phyloP scores from a whole-genome alignment of 2,888 invertebrate species.

The Theretra japonica region DNA sequence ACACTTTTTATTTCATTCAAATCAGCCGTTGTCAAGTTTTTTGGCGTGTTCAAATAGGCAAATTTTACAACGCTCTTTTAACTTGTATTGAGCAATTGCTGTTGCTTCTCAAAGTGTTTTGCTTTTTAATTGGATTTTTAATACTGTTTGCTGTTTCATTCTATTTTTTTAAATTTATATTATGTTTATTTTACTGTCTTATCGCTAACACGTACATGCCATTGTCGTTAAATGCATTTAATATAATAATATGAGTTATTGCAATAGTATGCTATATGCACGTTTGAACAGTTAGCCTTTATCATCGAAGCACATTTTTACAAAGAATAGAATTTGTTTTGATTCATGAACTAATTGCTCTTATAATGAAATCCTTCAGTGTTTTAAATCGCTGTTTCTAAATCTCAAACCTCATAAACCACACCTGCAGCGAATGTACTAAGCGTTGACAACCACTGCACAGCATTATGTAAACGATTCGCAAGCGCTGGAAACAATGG shows the following conservation, averaged over 20 bases:
- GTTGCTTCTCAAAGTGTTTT: slow-evolving; percentile 2
- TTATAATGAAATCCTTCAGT: neutral
- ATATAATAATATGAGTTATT: too few relatives aligned
- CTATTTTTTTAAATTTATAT: neutral
- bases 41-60: slow-evolving; percentile 2
- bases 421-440: neutral
- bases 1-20: slow-evolving; percentile 19
- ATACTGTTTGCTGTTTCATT: neutral
- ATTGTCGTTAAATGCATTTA: too few relatives aligned
- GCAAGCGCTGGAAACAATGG: slow-evolving; percentile 27
- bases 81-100: slow-evolving; percentile 25
- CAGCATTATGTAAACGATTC: slow-evolving; percentile 26
- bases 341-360: too few relatives aligned
- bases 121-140: neutral
- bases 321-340: too few relatives aligned
- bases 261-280: too few relatives aligned
- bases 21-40: slow-evolving; percentile 6
- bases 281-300: too few relatives aligned
- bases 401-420: neutral
- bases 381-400: too few relatives aligned
- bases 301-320: too few relatives aligned
- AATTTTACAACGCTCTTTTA: slow-evolving; percentile 12
- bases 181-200: too few relatives aligned
- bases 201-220: too few relatives aligned
- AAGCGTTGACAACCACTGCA: slow-evolving; percentile 21